A percentile compares a stretch with the other conserved stretches of the same genome.
Conservation (phyloP, 1,140 invertebrate genomes). For the Pseudomyrmex cubaensis region DNA sequence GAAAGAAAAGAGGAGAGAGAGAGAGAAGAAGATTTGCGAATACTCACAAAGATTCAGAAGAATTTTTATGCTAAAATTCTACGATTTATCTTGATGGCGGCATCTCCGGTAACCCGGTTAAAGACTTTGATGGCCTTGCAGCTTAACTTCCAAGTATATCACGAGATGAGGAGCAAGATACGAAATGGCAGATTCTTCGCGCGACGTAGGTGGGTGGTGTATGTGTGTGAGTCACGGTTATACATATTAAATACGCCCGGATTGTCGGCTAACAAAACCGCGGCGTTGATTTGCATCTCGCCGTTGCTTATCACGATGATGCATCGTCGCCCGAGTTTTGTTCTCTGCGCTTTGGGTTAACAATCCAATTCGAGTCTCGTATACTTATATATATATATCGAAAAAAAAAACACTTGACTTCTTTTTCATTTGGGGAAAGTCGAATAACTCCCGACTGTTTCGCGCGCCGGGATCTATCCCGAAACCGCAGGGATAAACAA, state of each 20-base stretch:
- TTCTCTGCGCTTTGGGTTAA: background rate
- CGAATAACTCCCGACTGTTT: slow-evolving; percentile 7
- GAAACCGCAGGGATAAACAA: slow-evolving; percentile 56
- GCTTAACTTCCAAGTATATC: slow-evolving; percentile 66
- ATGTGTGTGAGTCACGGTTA: slow-evolving; percentile 63
- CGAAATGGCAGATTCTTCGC: slow-evolving; percentile 67
- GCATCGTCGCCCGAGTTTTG: background rate
- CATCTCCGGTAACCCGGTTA: slow-evolving; percentile 71
- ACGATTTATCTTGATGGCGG: slow-evolving; percentile 69
- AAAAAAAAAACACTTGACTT: background rate
- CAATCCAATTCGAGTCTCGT: background rate
- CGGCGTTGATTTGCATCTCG: slow-evolving; percentile 42
- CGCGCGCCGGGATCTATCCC: background rate
- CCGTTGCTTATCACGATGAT: slow-evolving; percentile 26
- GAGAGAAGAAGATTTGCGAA: background rate
- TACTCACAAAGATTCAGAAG: slow-evolving; percentile 5
- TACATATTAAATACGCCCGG: slow-evolving; percentile 66
- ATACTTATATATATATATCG: background rate
- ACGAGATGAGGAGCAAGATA: slow-evolving; percentile 70
- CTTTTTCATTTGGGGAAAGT: background rate
- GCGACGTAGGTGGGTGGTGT: slow-evolving; percentile 65
- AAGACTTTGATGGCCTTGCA: slow-evolving; percentile 73
- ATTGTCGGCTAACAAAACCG: slow-evolving; percentile 52
- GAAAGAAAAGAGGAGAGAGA: background rate
- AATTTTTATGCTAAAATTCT: slow-evolving; percentile 64